Evolutionary conservation across 2,113 vertebrate genomes (phyloP).

Genomic region (Redunca redunca): DNA sequence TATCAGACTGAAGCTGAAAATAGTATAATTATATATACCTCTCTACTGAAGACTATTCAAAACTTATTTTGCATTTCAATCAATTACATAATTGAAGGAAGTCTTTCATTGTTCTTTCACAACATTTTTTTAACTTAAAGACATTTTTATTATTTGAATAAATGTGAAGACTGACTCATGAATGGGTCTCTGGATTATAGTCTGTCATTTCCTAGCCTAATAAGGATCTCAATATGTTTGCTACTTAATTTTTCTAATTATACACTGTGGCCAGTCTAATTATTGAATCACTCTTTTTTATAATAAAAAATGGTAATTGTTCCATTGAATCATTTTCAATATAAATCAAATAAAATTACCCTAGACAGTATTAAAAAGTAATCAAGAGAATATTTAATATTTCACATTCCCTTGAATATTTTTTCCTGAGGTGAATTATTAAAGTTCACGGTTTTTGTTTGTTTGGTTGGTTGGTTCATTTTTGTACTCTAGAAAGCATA

Average conservation of each 20-base stretch:
- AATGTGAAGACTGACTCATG: background rate
- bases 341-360: background rate
- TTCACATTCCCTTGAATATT: background rate
- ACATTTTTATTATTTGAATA: conserved; percentile 40
- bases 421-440: background rate
- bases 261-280: background rate
- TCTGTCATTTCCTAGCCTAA: background rate
- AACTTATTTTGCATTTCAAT: conserved; percentile 54
- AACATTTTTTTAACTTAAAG: conserved; percentile 38
- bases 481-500: background rate
- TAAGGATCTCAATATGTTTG: background rate
- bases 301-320: background rate
- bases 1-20: conserved; percentile 49
- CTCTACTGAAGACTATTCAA: conserved; percentile 47
- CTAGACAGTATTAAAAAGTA: background rate
- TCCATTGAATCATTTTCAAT: background rate
- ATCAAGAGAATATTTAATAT: background rate
- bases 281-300: background rate
- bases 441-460: background rate
- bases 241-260: conserved; percentile 12
- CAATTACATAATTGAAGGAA: conserved; percentile 50
- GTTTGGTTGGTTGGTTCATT: background rate
- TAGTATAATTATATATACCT: conserved; percentile 55
- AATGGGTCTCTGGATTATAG: background rate
- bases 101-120: conserved; percentile 58